phyloP scores from a whole-genome alignment of 2,113 vertebrate genomes.

The Tychaedon coryphoeus region DNA sequence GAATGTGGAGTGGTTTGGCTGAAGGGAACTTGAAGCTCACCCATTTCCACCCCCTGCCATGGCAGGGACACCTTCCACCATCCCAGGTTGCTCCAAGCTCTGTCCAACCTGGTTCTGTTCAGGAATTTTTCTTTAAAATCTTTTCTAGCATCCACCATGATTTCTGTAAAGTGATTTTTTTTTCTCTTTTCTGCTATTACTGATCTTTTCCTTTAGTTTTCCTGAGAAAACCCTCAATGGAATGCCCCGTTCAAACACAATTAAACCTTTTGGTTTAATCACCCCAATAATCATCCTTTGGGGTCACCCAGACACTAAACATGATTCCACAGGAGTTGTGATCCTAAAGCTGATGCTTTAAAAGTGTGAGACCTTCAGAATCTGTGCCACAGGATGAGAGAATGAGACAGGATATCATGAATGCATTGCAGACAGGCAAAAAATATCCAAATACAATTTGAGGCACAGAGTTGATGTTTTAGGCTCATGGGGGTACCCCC shows the following conservation, averaged over 20 bases:
- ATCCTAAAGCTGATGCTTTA: neutral
- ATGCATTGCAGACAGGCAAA: neutral
- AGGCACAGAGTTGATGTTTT: neutral
- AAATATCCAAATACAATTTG: neutral
- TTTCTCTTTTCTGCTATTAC: neutral
- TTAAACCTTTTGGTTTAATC: neutral
- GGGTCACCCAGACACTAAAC: neutral
- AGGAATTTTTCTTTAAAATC: neutral
- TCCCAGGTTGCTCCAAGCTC: neutral
- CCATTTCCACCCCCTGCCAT: neutral
- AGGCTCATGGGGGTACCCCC: rapidly evolving
- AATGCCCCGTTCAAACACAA: neutral
- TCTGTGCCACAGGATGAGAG: neutral
- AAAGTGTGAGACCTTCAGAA: rapidly evolving
- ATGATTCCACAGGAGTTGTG: neutral
- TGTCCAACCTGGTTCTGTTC: rapidly evolving
- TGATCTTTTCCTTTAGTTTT: neutral
- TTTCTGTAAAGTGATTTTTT: neutral
- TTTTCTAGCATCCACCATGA: neutral
- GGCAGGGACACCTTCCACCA: neutral
- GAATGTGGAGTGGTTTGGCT: neutral
- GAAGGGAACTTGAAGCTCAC: neutral
- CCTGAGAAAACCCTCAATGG: neutral
- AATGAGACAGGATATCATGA: rapidly evolving
- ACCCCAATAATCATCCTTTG: neutral